phyloP scores from a whole-genome alignment of 2,797 vertebrate species.

The Enteromius trimaculatus region DNA sequence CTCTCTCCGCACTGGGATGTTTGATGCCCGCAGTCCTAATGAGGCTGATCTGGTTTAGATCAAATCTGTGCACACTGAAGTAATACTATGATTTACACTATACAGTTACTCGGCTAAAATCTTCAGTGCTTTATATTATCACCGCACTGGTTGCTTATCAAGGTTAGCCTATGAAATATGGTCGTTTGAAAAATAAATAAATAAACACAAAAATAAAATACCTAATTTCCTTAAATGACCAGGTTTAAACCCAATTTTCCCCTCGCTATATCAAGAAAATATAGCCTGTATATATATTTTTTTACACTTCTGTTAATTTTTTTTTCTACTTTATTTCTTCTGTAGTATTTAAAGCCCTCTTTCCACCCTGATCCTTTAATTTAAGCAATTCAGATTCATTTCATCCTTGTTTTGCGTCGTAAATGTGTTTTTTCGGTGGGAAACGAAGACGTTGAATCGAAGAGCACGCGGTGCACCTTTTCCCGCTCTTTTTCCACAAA shows the following conservation, averaged over 20 bases:
- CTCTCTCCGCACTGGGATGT: conserved; percentile 24
- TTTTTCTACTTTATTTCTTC: background rate
- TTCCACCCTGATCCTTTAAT: background rate
- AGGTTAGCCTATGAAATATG: background rate
- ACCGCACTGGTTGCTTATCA: background rate
- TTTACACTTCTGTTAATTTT: background rate
- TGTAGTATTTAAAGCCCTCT: background rate
- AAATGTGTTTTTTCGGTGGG: background rate
- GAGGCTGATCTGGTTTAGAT: conserved; percentile 33
- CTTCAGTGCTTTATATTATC: background rate
- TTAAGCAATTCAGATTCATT: too few relatives aligned
- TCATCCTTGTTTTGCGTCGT: background rate
- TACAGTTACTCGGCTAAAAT: too few relatives aligned
- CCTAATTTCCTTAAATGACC: background rate
- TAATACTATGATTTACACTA: background rate
- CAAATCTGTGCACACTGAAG: background rate
- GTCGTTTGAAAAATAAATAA: background rate
- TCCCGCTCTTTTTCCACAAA: background rate
- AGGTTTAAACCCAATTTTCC: background rate
- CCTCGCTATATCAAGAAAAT: background rate
- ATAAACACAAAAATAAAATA: too few relatives aligned
- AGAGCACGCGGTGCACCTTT: background rate
- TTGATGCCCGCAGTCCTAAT: conserved; percentile 49
- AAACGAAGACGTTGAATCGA: background rate
- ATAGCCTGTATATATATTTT: background rate